These are phyloP conservation scores for Hanleya hanleyi DNA, from an alignment of 2,888 invertebrate genomes.

Conservation along the genomic window DNA sequence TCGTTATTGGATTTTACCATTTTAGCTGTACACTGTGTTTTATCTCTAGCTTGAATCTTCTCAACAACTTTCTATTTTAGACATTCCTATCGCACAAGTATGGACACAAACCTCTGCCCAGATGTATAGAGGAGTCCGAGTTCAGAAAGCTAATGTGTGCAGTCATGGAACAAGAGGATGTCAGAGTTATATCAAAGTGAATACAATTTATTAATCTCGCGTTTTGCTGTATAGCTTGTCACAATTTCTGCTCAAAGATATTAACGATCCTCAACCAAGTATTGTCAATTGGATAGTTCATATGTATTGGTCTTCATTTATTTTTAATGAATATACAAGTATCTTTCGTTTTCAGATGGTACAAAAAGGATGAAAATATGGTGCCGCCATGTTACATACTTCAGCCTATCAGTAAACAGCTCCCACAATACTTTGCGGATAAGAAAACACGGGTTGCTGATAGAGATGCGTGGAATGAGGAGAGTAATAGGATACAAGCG, in stretches of 20 bases:
- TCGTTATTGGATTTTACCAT: neutral
- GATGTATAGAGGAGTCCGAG: conserved; percentile 37
- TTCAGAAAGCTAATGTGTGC: no score
- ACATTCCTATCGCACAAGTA: conserved; percentile 58
- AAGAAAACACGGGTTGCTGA: neutral
- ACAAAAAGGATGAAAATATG: conserved; percentile 46
- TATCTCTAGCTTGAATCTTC: neutral
- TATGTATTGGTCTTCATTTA: no score
- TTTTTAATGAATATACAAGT: neutral
- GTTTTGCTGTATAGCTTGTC: no score
- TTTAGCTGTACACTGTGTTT: neutral
- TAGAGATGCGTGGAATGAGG: neutral
- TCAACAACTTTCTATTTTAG: conserved; percentile 28
- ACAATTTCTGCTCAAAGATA: no score
- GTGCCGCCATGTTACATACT: conserved; percentile 46
- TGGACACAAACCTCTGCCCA: conserved; percentile 53
- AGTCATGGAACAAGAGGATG: no score
- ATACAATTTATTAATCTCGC: no score
- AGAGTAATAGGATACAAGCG: neutral
- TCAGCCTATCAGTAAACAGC: conserved; percentile 68
- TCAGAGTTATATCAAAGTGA: no score
- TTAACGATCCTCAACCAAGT: no score
- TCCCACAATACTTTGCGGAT: conserved; percentile 74
- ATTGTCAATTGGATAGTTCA: no score
- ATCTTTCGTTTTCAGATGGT: conserved; percentile 55